Evolutionary conservation across 2,888 invertebrate species (phyloP), one percentile per base, ranked within the genome.

Genomic region (Ctena decussata): DNA sequence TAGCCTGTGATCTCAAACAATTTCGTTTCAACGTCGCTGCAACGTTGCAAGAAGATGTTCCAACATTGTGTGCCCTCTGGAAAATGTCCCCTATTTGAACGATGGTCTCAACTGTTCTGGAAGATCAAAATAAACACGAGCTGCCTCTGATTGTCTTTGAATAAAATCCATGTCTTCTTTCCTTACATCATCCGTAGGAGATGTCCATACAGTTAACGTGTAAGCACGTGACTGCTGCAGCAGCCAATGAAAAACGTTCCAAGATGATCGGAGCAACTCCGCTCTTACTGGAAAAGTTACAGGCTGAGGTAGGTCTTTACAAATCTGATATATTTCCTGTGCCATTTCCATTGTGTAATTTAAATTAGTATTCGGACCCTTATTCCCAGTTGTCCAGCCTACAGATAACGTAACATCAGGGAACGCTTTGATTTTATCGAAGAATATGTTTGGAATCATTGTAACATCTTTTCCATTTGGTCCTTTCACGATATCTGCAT

Each of bases 311-410:
- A 97, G 96, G 21, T 95, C 91, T 90, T 96, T 96, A 3, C 85
- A 86, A 11, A 88, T 41, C 5, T 80, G 83, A 32, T 89, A 86
- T 86, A 96, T 92, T 21, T 93, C 96, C 2, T 97, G 94, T 1
- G 97, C 93, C 98, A 98, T 98, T 27, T 90, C 91, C 87, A 91
- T 92, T 3, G 93, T 93, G 86, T 96, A 96, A 24, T 87, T 91
- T 30, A 91, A 92, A 41, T 75, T 77, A 21, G 77, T 82, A 65
- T 85, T 97, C 0, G 96, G 96, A 1, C 96, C 93, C 5, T 96
- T 97, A 95, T 98, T 98, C 88, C 96, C 96, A 0, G 98, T 98
- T 30, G 98, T 98, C 98, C 98, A 98, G 0, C 98, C 98, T 8
- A 98, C 96, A 12, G 98, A 98, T 0, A 98, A 96, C 0, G 97